phyloP scores from a whole-genome alignment of 2,113 vertebrate genomes.

The Microcebus jonahi region DNA sequence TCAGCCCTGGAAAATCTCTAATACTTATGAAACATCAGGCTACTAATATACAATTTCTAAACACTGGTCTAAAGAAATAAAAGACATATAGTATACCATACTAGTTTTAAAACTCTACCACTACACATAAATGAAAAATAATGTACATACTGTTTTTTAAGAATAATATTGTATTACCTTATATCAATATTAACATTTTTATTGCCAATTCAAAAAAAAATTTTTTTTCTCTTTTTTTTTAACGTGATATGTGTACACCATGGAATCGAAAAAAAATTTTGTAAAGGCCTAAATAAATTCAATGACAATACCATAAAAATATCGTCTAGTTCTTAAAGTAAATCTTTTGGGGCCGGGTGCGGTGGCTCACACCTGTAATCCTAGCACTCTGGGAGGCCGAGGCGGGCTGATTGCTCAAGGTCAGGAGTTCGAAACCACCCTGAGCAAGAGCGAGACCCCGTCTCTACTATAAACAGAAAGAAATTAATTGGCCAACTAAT shows the following conservation, averaged over 20 bases:
- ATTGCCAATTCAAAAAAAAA: neutral
- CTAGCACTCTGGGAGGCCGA: too few relatives aligned
- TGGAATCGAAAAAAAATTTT: neutral
- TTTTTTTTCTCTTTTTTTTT: neutral
- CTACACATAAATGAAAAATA: conserved; percentile 34
- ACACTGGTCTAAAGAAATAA: neutral
- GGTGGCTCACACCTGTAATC: too few relatives aligned
- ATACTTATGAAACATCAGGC: conserved; percentile 14
- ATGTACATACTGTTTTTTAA: conserved; percentile 13
- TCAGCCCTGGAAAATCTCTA: conserved; percentile 9
- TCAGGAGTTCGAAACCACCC: too few relatives aligned
- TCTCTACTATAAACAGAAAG: too few relatives aligned
- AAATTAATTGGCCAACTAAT: too few relatives aligned
- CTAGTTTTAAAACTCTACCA: conserved; percentile 12
- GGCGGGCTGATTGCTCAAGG: too few relatives aligned
- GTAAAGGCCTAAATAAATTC: conserved; percentile 3
- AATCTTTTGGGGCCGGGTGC: neutral
- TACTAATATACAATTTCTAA: conserved; percentile 10
- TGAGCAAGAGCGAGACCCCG: too few relatives aligned
- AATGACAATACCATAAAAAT: neutral
- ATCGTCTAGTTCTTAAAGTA: neutral
- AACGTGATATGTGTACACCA: too few relatives aligned
- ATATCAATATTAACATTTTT: neutral
- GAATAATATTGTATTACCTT: neutral
- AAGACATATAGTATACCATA: neutral